Conservation (phyloP, 1,140 invertebrate species). For the Drosophila azteca region DNA sequence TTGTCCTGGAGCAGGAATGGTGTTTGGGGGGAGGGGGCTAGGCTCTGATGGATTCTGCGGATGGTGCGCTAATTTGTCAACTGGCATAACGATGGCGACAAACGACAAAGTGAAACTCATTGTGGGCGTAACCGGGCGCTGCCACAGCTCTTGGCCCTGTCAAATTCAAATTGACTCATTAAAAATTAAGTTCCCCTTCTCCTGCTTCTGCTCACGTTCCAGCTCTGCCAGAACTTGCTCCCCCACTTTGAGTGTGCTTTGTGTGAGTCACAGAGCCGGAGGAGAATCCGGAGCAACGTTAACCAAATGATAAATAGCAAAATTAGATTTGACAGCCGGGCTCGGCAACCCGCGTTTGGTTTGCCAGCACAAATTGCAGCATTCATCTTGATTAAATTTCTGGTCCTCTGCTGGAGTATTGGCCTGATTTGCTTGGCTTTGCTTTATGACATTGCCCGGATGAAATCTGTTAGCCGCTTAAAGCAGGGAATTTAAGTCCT, state of each 20-base stretch:
- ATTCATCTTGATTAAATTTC: slow-evolving; percentile 80
- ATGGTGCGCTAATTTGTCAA: slow-evolving; percentile 79
- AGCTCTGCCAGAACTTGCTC: too few species aligned
- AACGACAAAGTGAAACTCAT: slow-evolving; percentile 66
- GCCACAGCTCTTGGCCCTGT: slow-evolving; percentile 64
- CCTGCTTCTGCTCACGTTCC: too few species aligned
- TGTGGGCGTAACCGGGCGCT: slow-evolving; percentile 58
- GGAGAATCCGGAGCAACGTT: slow-evolving; percentile 54
- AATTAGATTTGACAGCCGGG: slow-evolving; percentile 77
- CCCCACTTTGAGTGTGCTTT: slow-evolving; percentile 20
- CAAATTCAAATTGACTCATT: slow-evolving; percentile 82
- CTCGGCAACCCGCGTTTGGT: slow-evolving; percentile 43
- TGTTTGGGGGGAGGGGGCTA: background rate
- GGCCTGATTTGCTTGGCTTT: slow-evolving; percentile 32
- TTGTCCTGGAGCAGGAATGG: slow-evolving; percentile 3
- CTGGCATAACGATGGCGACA: slow-evolving; percentile 57
- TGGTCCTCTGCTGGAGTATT: slow-evolving; percentile 29
- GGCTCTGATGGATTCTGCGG: slow-evolving; percentile 66
- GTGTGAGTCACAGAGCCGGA: slow-evolving; percentile 36
- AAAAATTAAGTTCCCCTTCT: slow-evolving; percentile 73
- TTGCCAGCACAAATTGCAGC: slow-evolving; percentile 74
- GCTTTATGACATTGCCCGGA: slow-evolving; percentile 35
- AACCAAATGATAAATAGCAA: slow-evolving; percentile 81
- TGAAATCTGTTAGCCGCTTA: slow-evolving; percentile 11
- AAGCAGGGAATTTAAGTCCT: slow-evolving; percentile 17